Percentiles rank a stretch among this genome's conserved stretches.
These are phyloP conservation scores for Sminthurides aquaticus DNA, from an alignment of 2,888 invertebrate genomes.

Conservation along the genomic window DNA sequence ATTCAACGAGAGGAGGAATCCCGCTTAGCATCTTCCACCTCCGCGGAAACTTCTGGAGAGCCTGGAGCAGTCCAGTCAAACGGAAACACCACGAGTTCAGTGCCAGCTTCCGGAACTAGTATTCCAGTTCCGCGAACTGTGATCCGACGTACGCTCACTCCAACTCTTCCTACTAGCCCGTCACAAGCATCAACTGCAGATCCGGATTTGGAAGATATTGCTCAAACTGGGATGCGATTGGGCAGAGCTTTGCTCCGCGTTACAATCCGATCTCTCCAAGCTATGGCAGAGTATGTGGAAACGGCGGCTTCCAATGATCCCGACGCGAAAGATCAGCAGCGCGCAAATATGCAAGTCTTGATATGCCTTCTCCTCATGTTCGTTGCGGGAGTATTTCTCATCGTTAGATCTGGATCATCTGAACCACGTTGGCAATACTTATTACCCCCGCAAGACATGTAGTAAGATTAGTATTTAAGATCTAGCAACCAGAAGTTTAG, in stretches of 20 bases:
- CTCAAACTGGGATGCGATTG: slow-evolving; percentile 29
- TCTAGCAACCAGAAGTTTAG: too few species aligned
- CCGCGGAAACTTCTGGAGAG: background rate
- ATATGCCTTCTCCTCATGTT: slow-evolving; percentile 70
- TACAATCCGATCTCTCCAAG: slow-evolving; percentile 34
- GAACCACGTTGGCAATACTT: slow-evolving; percentile 41
- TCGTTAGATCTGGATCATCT: slow-evolving; percentile 47
- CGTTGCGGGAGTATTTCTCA: slow-evolving; percentile 67
- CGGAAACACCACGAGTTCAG: background rate
- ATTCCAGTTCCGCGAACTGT: background rate
- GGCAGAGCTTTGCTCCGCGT: slow-evolving; percentile 35
- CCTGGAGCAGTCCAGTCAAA: background rate
- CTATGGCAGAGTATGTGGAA: slow-evolving; percentile 41
- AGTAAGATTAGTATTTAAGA: too few species aligned
- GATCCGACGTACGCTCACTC: background rate
- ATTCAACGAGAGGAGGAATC: background rate
- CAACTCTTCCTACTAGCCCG: background rate
- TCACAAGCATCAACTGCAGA: slow-evolving; percentile 5
- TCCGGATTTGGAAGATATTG: slow-evolving; percentile 28
- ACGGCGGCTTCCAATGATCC: slow-evolving; percentile 39
- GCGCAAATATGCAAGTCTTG: slow-evolving; percentile 61
- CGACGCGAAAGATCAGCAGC: slow-evolving; percentile 34
- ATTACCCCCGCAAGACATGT: slow-evolving; percentile 40
- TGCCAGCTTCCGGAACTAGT: background rate
- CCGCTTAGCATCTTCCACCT: background rate